Conservation (phyloP, 2,113 vertebrate species). For the Uropsilus gracilis region DNA sequence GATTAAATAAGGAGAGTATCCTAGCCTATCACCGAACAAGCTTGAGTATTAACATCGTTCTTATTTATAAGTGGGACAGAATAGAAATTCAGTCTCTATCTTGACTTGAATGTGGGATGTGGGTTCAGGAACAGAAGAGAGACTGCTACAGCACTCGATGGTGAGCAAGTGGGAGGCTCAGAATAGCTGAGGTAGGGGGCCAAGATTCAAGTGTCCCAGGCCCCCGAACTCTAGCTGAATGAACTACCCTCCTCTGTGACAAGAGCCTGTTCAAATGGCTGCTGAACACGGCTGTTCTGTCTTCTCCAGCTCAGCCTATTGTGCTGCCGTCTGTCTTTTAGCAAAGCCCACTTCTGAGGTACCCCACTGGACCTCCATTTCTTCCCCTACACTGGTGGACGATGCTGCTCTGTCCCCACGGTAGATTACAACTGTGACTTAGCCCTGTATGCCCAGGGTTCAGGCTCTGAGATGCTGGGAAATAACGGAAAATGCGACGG, state of each 20-base stretch:
- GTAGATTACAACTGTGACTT: background rate
- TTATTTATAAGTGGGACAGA: constrained; percentile 47
- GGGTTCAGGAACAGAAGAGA: background rate
- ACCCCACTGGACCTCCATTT: background rate
- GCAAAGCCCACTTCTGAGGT: background rate
- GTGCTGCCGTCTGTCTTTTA: background rate
- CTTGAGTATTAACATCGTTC: constrained; percentile 48
- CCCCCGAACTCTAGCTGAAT: background rate
- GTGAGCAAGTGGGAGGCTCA: background rate
- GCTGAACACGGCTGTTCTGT: background rate
- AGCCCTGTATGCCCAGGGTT: background rate
- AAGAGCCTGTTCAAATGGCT: background rate
- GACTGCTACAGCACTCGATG: background rate
- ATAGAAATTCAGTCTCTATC: constrained; percentile 35
- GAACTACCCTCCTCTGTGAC: background rate
- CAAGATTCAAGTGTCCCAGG: background rate
- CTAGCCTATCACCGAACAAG: constrained; percentile 45
- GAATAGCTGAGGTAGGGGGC: background rate
- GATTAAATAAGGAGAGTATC: constrained; percentile 45
- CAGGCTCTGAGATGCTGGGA: background rate
- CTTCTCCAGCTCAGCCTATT: background rate
- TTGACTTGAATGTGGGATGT: constrained; percentile 39
- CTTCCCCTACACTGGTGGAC: background rate
- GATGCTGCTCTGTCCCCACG: background rate
- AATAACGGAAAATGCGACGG: background rate